These are phyloP conservation scores for Leptinotarsa rubiginosa DNA, from an alignment of 2,888 invertebrate genomes.

Conservation along the genomic window DNA sequence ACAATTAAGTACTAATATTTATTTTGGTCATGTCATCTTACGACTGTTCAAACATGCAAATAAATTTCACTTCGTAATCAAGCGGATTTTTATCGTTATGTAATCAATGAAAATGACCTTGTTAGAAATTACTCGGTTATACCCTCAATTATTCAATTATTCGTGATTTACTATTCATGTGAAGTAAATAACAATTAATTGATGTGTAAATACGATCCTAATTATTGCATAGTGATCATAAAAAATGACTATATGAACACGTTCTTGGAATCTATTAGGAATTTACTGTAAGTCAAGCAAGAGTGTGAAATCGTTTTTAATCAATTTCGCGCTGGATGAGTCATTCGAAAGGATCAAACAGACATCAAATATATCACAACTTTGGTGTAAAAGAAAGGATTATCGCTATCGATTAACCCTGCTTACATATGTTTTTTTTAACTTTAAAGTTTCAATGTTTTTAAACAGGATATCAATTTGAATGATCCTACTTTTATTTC, in stretches of 20 bases:
- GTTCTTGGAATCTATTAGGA: neutral
- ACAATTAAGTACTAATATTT: neutral
- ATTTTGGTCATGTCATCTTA: neutral
- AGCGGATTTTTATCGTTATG: neutral
- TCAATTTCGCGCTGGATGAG: neutral
- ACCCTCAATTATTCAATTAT: neutral
- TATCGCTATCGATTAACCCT: too few species aligned
- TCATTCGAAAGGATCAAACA: too few species aligned
- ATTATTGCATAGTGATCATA: neutral
- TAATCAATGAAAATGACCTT: slow-evolving; percentile 15
- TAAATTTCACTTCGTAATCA: neutral
- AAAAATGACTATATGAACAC: neutral
- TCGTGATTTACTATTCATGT: neutral
- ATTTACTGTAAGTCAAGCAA: neutral
- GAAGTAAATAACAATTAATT: neutral
- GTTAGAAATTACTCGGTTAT: slow-evolving; percentile 1
- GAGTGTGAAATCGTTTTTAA: neutral
- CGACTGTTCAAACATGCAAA: slow-evolving; percentile 2
- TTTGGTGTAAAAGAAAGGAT: too few species aligned
- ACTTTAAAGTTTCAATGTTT: too few species aligned
- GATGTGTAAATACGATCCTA: neutral
- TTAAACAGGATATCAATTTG: too few species aligned
- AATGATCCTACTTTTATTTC: too few species aligned
- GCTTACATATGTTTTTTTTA: too few species aligned
- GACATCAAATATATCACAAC: too few species aligned